Conservation (phyloP, 2,888 invertebrate genomes). For the Cosmia pyralina region DNA sequence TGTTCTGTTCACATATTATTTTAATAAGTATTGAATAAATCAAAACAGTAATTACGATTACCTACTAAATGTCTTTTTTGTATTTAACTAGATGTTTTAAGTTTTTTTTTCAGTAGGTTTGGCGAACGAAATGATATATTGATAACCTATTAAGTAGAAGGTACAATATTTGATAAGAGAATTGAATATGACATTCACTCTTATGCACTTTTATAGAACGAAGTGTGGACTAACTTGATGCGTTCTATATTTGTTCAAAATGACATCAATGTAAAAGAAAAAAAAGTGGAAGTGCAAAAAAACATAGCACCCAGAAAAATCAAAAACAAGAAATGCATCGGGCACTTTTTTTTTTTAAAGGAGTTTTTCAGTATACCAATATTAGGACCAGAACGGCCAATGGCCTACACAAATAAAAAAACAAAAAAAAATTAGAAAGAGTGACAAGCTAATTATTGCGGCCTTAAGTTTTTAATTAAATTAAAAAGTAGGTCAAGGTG, state of each 20-base stretch:
- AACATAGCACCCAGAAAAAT: too few species aligned
- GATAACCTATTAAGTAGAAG: too few species aligned
- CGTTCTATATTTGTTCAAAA: background rate
- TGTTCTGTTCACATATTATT: constrained; percentile 1
- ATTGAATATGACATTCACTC: background rate
- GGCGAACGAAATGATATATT: background rate
- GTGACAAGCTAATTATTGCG: constrained; percentile 22
- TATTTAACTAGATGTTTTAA: too few species aligned
- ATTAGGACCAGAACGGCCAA: background rate
- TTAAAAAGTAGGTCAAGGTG: constrained; percentile 40
- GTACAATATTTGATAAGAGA: too few species aligned
- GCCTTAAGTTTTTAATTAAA: constrained; percentile 25
- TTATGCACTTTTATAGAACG: background rate
- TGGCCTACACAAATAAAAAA: background rate
- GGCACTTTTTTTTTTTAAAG: background rate
- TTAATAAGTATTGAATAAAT: too few species aligned
- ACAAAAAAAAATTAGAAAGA: background rate
- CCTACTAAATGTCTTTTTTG: too few species aligned
- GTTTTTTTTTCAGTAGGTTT: background rate
- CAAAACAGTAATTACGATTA: background rate
- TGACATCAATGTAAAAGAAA: too few species aligned
- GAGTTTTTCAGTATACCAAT: background rate
- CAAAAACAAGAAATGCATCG: background rate
- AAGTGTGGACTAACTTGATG: too few species aligned
- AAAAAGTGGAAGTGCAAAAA: too few species aligned